These are phyloP conservation scores for Hermaeophaga mercurialis DNA, from an alignment of 2,888 invertebrate species.

Conservation along the genomic window DNA sequence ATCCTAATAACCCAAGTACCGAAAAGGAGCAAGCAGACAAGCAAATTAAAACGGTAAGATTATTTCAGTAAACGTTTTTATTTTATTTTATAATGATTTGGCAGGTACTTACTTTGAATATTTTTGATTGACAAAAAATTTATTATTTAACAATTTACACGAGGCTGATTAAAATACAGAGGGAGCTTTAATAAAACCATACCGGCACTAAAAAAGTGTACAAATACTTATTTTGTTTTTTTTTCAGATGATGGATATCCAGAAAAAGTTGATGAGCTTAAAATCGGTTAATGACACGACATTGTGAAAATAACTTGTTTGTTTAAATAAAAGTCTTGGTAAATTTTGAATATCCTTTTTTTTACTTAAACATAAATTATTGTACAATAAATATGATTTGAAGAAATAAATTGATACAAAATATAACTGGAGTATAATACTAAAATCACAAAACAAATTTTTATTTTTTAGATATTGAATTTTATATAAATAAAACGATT, in stretches of 20 bases:
- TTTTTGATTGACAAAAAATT: too few relatives aligned
- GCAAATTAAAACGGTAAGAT: conserved; percentile 65
- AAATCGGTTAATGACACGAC: conserved; percentile 39
- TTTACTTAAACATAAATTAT: conserved; percentile 18
- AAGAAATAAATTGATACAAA: conserved; percentile 20
- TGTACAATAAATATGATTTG: conserved; percentile 17
- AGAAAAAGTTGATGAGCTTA: conserved; percentile 44
- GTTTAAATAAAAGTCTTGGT: background rate
- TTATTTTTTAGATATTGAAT: conserved; percentile 21
- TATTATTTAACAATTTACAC: too few relatives aligned
- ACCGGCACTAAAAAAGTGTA: too few relatives aligned
- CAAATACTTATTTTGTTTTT: too few relatives aligned
- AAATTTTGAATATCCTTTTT: conserved; percentile 15
- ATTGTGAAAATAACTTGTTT: conserved; percentile 9
- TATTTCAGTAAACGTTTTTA: too few relatives aligned
- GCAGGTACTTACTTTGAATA: too few relatives aligned
- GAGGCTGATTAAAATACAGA: too few relatives aligned
- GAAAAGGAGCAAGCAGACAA: conserved; percentile 62
- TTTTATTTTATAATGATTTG: too few relatives aligned
- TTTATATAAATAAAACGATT: conserved; percentile 26
- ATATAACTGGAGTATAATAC: conserved; percentile 23
- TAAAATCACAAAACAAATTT: conserved; percentile 31
- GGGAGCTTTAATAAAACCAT: too few relatives aligned
- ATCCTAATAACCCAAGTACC: conserved; percentile 57
- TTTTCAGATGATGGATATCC: conserved; percentile 47